Evolutionary conservation across 2,888 invertebrate genomes (phyloP).

Genomic region (Pyrochroa serraticornis): DNA sequence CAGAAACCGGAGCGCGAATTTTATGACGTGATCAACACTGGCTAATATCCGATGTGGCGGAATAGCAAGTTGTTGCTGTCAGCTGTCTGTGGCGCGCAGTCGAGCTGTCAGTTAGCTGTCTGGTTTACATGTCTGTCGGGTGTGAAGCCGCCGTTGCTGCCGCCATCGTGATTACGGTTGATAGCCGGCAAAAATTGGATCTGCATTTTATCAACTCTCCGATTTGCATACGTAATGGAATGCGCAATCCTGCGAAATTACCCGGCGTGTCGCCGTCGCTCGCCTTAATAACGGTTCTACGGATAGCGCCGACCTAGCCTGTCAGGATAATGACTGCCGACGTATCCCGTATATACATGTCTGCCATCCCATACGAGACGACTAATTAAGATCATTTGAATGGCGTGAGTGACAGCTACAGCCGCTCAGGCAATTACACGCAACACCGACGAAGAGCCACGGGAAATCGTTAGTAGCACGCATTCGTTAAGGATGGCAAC

Average conservation of each 20-base stretch:
- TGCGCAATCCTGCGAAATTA: constrained; percentile 46
- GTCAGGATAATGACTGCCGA: constrained; percentile 36
- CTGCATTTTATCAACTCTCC: constrained; percentile 55
- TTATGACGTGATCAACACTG: constrained; percentile 49
- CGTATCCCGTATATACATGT: constrained; percentile 11
- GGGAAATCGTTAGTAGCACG: constrained; percentile 32
- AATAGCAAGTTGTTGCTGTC: constrained; percentile 60
- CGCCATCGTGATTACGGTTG: constrained; percentile 52
- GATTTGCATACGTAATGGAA: constrained; percentile 54
- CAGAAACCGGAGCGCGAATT: constrained; percentile 18
- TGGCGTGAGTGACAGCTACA: constrained; percentile 46
- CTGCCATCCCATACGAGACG: constrained; percentile 35
- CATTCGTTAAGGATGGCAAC: constrained; percentile 6
- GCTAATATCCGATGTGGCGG: constrained; percentile 61
- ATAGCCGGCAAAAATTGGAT: constrained; percentile 55
- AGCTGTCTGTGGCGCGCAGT: constrained; percentile 59
- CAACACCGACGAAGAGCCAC: constrained; percentile 35
- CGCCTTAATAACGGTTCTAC: constrained; percentile 40
- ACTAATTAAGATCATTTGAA: constrained; percentile 52
- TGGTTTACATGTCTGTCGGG: constrained; percentile 59
- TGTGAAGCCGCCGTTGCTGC: constrained; percentile 48
- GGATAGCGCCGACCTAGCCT: constrained; percentile 26
- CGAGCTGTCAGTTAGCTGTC: constrained; percentile 63
- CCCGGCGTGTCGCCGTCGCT: constrained; percentile 23
- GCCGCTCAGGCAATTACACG: constrained; percentile 42